Evolutionary conservation across 2,888 invertebrate species (phyloP).

Genomic region (Acanthosepion esculentum): DNA sequence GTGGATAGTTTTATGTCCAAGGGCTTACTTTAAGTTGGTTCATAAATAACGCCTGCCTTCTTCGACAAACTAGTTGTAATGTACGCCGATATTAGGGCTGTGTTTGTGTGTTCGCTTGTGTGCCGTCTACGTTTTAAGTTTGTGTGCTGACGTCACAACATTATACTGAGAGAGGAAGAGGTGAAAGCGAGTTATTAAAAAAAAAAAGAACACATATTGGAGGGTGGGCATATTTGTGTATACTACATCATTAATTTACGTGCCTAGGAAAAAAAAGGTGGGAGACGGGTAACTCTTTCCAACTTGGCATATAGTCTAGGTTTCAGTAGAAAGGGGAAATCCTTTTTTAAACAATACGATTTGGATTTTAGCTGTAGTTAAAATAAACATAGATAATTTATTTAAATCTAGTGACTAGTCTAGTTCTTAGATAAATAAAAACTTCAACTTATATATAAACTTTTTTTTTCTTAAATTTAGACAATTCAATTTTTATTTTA

Average conservation of each 20-base stretch:
- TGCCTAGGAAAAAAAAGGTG: background rate
- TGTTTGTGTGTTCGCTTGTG: background rate
- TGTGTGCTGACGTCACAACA: background rate
- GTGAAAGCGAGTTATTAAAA: background rate
- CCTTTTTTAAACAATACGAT: background rate
- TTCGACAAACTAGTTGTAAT: background rate
- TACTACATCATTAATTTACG: background rate
- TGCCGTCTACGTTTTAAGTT: background rate
- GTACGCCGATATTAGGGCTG: background rate
- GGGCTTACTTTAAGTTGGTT: background rate
- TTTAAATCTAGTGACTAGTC: too few species aligned
- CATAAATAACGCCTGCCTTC: background rate
- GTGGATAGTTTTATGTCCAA: background rate
- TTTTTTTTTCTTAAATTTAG: too few species aligned
- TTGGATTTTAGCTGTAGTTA: too few species aligned
- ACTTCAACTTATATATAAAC: too few species aligned
- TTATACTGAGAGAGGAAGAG: background rate
- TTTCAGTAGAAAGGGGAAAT: background rate
- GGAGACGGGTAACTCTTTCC: background rate
- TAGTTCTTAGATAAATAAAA: too few species aligned
- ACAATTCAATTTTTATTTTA: too few species aligned
- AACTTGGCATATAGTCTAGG: background rate
- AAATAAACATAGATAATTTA: too few species aligned
- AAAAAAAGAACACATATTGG: background rate
- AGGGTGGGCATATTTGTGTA: background rate